Evolutionary conservation across 2,113 vertebrate species (phyloP), one percentile per base, ranked within the genome.

Genomic region (Oostethus manadensis): DNA sequence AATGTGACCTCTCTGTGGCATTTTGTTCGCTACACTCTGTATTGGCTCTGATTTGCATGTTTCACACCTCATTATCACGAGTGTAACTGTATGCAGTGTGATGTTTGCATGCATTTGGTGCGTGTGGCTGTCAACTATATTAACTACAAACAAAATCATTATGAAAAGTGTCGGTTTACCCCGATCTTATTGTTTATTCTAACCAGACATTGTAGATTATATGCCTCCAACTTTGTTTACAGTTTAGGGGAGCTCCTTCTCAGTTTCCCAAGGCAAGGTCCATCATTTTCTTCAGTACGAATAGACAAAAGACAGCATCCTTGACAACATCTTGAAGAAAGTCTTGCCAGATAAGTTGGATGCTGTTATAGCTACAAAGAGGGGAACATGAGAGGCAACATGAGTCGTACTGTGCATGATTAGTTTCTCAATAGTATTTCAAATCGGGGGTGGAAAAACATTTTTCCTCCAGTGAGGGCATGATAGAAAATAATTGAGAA

Each of bases 1-100:
- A 65, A 68, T 72, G 46, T 88, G 74, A 89, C 62, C 76, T 70
- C 51, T 18, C 40, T 60, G 62, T 26, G 59, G 58, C 70, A 49
- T 72, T 42, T 6, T 42, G 46, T 47, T 7, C 58, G 65, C 73
- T 53, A 51, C 61, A 33, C 21, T 66, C 17, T 51, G 60, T 22
- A 64, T 57, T 53, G 60, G 50, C 58, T 68, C 45, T 53, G 60
- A 60, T 70, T 29, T 62, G 48, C 46, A 8, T 20, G 10, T 46
- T 56, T 64, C 44, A 60, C 56, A 45, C 48, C 70, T 55, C 8
- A 35, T 55, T 55, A 40, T 40, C 7, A 38, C 33, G 10, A 33
- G 3, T 35, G 13, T 26, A 16, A 75, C 11, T 48, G 54, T 56
- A 51, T 38, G 38, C 38, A 42, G 38, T 42, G 38, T 42, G 13